These are phyloP conservation scores for Eremophila alpestris DNA, from an alignment of 2,797 vertebrate species.

Conservation along the genomic window DNA sequence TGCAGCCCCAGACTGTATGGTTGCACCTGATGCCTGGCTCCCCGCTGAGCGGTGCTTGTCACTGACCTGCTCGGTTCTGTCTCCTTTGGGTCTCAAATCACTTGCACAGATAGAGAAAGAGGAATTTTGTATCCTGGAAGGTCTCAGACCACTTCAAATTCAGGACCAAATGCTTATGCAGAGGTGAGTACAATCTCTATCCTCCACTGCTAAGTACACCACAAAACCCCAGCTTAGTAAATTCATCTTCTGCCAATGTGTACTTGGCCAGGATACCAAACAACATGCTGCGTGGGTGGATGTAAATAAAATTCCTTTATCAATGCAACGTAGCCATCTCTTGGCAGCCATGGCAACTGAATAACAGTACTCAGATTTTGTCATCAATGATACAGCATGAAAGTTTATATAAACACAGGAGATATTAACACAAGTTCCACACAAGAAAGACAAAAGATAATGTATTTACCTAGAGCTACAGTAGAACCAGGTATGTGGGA, in stretches of 20 bases:
- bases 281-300: not conserved
- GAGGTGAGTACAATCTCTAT: not conserved
- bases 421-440: not conserved
- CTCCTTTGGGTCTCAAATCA: not conserved
- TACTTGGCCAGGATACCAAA: not conserved
- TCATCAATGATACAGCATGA: not conserved
- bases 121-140: not conserved
- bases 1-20: not conserved
- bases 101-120: not conserved
- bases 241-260: not conserved
- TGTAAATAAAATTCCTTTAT: constrained; percentile 30
- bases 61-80: accelerated
- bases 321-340: not conserved
- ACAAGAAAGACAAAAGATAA: not conserved
- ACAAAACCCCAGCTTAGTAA: not conserved
- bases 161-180: not conserved
- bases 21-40: not conserved
- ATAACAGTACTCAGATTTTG: not conserved
- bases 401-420: not conserved
- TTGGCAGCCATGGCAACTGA: constrained; percentile 20
- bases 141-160: not conserved
- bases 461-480: not conserved
- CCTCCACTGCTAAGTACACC: not conserved
- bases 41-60: accelerated
- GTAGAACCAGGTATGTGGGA: not conserved